Percentiles rank a stretch among this genome's conserved stretches.
These are phyloP conservation scores for Pelagia noctiluca DNA, from an alignment of 30 jellyfish, hydroid and myxozoan genomes.

Conservation along the genomic window DNA sequence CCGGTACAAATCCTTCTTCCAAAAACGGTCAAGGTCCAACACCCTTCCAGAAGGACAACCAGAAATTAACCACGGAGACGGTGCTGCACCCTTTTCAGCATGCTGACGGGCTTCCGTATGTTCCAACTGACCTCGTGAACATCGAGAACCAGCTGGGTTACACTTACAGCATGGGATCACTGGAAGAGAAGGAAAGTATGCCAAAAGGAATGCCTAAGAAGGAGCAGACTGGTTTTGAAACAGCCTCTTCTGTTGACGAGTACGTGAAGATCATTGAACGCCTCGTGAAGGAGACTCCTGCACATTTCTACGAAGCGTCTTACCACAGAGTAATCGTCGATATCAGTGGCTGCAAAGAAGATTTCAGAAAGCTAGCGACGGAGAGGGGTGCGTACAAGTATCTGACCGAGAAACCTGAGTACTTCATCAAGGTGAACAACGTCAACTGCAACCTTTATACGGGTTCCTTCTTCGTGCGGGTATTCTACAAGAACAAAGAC, in stretches of 20 bases:
- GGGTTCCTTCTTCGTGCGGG: constrained; percentile 31
- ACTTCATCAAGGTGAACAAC: constrained; percentile 19
- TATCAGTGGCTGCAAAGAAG: too few relatives aligned
- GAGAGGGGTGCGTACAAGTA: too few relatives aligned
- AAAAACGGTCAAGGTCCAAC: constrained; percentile 74
- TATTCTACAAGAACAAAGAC: neutral
- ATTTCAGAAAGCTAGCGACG: too few relatives aligned
- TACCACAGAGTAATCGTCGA: too few relatives aligned
- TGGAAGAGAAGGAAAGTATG: constrained; percentile 2
- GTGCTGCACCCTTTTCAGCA: constrained; percentile 42
- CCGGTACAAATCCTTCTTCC: constrained; percentile 2
- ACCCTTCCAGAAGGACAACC: constrained; percentile 16
- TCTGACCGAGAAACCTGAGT: neutral
- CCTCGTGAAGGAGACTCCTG: too few relatives aligned
- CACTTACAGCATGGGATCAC: constrained; percentile 39
- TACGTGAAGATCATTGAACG: too few relatives aligned
- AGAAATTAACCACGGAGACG: constrained; percentile 26
- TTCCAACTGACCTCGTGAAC: constrained; percentile 34
- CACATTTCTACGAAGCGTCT: too few relatives aligned
- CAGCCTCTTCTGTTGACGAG: neutral
- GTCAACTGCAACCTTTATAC: constrained; percentile 13
- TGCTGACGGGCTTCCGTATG: constrained; percentile 34
- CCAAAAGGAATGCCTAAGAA: neutral
- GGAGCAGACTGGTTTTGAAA: neutral
- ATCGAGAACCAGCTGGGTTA: constrained; percentile 54